These are phyloP conservation scores for Craniophora ligustri DNA, from an alignment of 2,888 invertebrate species.

Conservation along the genomic window DNA sequence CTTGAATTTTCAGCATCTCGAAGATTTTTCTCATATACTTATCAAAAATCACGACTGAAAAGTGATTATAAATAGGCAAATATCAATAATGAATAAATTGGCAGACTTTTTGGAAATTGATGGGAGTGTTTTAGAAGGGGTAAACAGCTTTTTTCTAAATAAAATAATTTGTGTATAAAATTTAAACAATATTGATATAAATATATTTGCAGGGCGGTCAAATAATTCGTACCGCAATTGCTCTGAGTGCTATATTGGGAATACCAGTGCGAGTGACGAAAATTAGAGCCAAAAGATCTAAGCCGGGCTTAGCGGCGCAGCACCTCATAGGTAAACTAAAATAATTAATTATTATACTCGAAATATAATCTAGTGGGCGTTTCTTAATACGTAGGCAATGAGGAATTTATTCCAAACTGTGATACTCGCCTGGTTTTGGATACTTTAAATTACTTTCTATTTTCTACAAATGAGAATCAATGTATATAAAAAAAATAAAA, in stretches of 20 bases:
- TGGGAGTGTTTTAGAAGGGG: slow-evolving; percentile 94
- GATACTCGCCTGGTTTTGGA: too few species aligned
- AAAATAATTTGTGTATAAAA: neutral
- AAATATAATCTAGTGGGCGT: neutral
- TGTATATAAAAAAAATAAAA: too few species aligned
- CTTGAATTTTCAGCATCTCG: too few species aligned
- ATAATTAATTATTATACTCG: neutral
- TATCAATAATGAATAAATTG: slow-evolving; percentile 52
- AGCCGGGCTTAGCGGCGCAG: slow-evolving; percentile 95
- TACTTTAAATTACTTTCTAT: too few species aligned
- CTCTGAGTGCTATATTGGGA: slow-evolving; percentile 92
- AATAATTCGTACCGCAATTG: slow-evolving; percentile 94
- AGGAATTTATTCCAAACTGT: too few species aligned
- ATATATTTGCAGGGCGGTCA: slow-evolving; percentile 93
- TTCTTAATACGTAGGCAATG: too few species aligned
- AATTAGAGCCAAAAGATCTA: slow-evolving; percentile 94
- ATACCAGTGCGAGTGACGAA: slow-evolving; percentile 93
- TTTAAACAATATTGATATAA: slow-evolving; percentile 4
- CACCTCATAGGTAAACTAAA: slow-evolving; percentile 91
- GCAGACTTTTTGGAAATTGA: slow-evolving; percentile 90
- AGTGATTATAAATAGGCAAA: neutral
- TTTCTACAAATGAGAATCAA: too few species aligned
- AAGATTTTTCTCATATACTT: too few species aligned
- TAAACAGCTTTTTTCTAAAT: slow-evolving; percentile 72
- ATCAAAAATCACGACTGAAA: too few species aligned